phyloP scores from a whole-genome alignment of 1,140 invertebrate genomes.

The Neodiprion fabricii region DNA sequence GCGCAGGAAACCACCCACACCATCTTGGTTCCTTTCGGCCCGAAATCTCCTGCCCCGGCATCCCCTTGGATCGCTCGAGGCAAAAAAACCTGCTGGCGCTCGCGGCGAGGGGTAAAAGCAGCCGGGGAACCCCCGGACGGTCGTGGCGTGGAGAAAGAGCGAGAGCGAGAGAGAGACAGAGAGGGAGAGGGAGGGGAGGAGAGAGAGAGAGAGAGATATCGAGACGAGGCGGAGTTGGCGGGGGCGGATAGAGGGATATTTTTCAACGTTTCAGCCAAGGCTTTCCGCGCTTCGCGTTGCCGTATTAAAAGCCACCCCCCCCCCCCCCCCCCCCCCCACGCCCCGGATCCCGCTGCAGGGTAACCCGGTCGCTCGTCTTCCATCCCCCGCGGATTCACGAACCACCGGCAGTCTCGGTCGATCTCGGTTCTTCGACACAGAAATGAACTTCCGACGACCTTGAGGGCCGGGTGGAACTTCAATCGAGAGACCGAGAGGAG shows the following conservation, averaged over 20 bases:
- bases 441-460: not conserved
- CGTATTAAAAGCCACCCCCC: not conserved
- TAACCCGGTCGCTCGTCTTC: not conserved
- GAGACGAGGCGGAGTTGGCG: not conserved
- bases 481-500: not conserved
- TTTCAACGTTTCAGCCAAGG: conserved; percentile 2
- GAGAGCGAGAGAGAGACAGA: not conserved
- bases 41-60: conserved; percentile 9
- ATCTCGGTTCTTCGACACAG: not conserved
- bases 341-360: too few relatives aligned
- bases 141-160: conserved; percentile 18
- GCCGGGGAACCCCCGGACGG: conserved; percentile 10
- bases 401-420: not conserved
- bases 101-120: conserved; percentile 7
- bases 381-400: not conserved
- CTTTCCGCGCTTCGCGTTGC: conserved; percentile 3
- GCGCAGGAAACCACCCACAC: conserved; percentile 12
- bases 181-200: not conserved
- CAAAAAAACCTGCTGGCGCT: not conserved
- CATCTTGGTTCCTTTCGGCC: conserved; percentile 7
- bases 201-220: not conserved
- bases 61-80: not conserved
- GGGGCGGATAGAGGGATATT: conserved; percentile 3
- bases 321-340: not conserved
- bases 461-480: not conserved